Conservation (phyloP, 2,888 invertebrate genomes). For the Ormyrus labotus region DNA sequence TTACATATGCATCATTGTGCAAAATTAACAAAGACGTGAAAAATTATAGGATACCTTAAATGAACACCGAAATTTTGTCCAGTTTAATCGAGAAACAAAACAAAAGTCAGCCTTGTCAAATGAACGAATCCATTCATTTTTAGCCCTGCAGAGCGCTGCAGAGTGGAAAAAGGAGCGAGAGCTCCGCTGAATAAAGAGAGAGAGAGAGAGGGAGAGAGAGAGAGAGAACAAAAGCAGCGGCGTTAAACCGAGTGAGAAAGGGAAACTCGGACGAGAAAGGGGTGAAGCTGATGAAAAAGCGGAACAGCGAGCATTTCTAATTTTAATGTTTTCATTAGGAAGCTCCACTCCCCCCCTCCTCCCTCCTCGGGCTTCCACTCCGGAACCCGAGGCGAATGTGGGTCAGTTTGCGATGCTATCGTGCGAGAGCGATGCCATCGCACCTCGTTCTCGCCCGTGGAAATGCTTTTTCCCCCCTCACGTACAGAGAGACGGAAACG, state of each 20-base stretch:
- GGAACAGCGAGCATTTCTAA: slow-evolving; percentile 61
- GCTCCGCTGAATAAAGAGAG: not conserved
- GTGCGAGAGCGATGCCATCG: slow-evolving; percentile 15
- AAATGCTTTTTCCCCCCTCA: slow-evolving; percentile 3
- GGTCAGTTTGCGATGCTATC: slow-evolving; percentile 57
- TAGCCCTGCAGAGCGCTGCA: not conserved
- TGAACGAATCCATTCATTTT: slow-evolving; percentile 16
- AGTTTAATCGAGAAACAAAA: slow-evolving; percentile 16
- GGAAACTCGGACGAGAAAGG: too few species aligned
- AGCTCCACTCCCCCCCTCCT: not conserved
- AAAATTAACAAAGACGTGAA: not conserved
- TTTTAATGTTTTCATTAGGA: slow-evolving; percentile 69
- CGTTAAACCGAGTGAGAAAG: slow-evolving; percentile 10
- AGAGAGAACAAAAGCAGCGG: slow-evolving; percentile 3
- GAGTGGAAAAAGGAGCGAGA: not conserved
- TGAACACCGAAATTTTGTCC: slow-evolving; percentile 11
- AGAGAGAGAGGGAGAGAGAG: not conserved
- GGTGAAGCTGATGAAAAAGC: slow-evolving; percentile 57
- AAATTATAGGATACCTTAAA: not conserved
- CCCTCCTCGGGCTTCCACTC: not conserved
- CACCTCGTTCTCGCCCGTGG: not conserved
- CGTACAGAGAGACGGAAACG: not conserved
- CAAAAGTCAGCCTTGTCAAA: slow-evolving; percentile 13
- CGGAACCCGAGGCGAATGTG: slow-evolving; percentile 35
- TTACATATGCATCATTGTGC: too few species aligned